These are phyloP conservation scores for Actias luna DNA, from an alignment of 2,888 invertebrate species.

Conservation along the genomic window DNA sequence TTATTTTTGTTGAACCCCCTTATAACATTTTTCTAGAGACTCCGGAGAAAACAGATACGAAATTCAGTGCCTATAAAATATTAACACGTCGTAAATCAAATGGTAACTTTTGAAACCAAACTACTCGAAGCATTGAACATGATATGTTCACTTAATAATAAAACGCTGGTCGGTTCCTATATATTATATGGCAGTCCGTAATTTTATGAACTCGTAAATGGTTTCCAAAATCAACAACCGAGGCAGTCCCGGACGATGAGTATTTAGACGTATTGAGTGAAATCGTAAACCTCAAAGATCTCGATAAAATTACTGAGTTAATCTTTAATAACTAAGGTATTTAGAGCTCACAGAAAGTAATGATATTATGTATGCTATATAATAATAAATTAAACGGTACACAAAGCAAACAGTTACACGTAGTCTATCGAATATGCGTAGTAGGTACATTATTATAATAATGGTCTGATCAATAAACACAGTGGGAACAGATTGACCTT, in stretches of 20 bases:
- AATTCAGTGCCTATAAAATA: conserved; percentile 41
- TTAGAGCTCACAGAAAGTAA: neutral
- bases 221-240: conserved; percentile 61
- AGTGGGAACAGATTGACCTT: conserved; percentile 58
- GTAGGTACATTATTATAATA: conserved; percentile 6
- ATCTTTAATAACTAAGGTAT: conserved; percentile 5
- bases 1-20: too few relatives aligned
- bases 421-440: conserved; percentile 2
- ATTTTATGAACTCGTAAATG: conserved; percentile 48
- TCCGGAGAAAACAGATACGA: neutral
- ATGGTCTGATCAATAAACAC: conserved; percentile 29
- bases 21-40: neutral
- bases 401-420: neutral
- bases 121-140: conserved; percentile 20
- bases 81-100: conserved; percentile 55
- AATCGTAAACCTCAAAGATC: conserved; percentile 72
- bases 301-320: conserved; percentile 52
- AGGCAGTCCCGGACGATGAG: conserved; percentile 36
- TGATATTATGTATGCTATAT: neutral
- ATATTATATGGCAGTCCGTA: conserved; percentile 14
- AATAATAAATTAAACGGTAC: neutral
- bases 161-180: neutral
- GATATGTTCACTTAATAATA: conserved; percentile 26
- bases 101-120: conserved; percentile 29
- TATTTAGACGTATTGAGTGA: conserved; percentile 59